Percentiles rank a stretch among this genome's conserved stretches.
Conservation (phyloP, 35 echinoderm and acorn worm species). For the Amphiura filiformis region DNA sequence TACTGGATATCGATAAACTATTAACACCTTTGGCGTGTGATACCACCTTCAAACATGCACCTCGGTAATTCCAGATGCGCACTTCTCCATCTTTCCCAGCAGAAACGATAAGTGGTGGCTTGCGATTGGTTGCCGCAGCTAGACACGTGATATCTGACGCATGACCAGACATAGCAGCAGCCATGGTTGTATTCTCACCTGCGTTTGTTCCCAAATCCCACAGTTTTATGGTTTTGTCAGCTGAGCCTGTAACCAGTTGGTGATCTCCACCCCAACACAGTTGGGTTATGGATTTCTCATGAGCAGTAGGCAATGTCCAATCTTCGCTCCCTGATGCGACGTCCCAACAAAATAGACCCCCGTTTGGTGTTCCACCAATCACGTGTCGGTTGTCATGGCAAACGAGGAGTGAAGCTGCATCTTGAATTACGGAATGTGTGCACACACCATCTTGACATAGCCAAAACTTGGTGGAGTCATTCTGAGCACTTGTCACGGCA, state of each 20-base stretch:
- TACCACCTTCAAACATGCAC: neutral
- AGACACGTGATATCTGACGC: constrained; percentile 7
- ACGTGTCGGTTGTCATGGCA: constrained; percentile 17
- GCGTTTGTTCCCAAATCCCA: constrained; percentile 7
- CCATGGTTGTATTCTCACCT: neutral
- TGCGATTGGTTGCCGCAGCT: neutral
- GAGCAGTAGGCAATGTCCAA: neutral
- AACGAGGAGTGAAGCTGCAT: neutral
- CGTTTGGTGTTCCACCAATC: constrained; percentile 4
- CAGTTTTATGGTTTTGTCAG: constrained; percentile 3
- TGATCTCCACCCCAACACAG: neutral
- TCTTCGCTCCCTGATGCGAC: neutral
- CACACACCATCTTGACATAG: neutral
- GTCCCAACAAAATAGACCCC: constrained; percentile 7
- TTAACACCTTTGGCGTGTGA: neutral
- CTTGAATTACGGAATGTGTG: neutral
- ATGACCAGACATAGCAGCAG: constrained; percentile 27
- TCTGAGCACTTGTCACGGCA: constrained; percentile 20
- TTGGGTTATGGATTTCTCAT: constrained; percentile 13
- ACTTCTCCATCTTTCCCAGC: neutral
- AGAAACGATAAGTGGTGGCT: neutral
- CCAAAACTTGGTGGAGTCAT: constrained; percentile 27
- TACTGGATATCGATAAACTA: neutral
- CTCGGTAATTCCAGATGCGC: neutral
- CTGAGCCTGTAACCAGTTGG: constrained; percentile 23